phyloP scores from a whole-genome alignment of 2,113 vertebrate species.

The Thunnus thynnus region DNA sequence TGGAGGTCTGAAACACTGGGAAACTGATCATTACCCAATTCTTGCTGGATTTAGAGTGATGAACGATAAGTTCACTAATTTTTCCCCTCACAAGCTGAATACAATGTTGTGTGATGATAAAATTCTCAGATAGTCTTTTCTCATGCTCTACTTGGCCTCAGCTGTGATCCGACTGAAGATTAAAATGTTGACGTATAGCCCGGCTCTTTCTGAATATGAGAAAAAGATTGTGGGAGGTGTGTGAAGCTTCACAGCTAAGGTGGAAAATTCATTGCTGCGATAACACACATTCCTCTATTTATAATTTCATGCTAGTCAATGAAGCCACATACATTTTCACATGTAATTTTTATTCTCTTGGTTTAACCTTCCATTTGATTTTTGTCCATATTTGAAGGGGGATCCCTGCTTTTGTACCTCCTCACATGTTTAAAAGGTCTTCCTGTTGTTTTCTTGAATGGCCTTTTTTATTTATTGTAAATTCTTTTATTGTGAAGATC shows the following conservation, averaged over 20 bases:
- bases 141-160: conserved; percentile 39
- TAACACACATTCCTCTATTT: neutral
- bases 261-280: conserved; percentile 8
- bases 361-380: neutral
- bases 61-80: too few species aligned
- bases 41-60: too few species aligned
- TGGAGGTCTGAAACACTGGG: neutral
- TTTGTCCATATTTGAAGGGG: neutral
- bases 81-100: neutral
- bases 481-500: neutral
- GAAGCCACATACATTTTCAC: neutral
- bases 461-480: neutral
- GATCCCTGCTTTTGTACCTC: neutral
- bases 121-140: conserved; percentile 25
- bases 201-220: conserved; percentile 3
- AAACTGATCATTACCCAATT: neutral
- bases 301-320: neutral
- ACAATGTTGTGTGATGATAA: conserved; percentile 22
- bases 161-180: conserved; percentile 28
- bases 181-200: conserved; percentile 18
- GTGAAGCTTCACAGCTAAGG: conserved; percentile 16
- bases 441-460: neutral
- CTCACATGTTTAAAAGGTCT: neutral
- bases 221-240: conserved; percentile 21
- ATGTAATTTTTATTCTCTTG: neutral